Percentiles rank a stretch among this genome's conserved stretches.
Conservation (phyloP, 2,888 invertebrate species). For the Dione juno region DNA sequence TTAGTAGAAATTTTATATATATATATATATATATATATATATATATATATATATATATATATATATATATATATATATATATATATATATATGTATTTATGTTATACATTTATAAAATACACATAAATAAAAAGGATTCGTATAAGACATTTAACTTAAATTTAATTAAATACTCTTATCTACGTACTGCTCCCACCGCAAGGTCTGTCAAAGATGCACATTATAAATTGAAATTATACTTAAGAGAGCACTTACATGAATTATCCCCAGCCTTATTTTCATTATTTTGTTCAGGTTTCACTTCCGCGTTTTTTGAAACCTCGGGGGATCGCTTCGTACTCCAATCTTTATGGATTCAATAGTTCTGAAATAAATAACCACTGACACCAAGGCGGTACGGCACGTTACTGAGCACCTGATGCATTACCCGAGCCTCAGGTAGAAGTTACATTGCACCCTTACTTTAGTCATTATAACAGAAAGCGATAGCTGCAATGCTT, state of each 20-base stretch:
- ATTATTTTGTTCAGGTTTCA: constrained; percentile 28
- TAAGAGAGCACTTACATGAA: constrained; percentile 35
- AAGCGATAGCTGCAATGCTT: too few species aligned
- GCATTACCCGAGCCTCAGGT: constrained; percentile 58
- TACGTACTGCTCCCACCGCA: not conserved
- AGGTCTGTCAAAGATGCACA: not conserved
- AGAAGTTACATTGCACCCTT: constrained; percentile 77
- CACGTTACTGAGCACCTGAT: constrained; percentile 39
- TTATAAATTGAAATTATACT: not conserved
- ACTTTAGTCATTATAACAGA: constrained; percentile 67
- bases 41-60: too few species aligned
- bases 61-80: too few species aligned
- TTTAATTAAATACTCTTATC: not conserved
- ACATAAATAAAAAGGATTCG: not conserved
- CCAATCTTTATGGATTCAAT: constrained; percentile 59
- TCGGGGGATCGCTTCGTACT: constrained; percentile 45
- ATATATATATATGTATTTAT: too few species aligned
- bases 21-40: too few species aligned
- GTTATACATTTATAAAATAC: not conserved
- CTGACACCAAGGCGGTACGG: constrained; percentile 35
- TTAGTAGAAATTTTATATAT: not conserved
- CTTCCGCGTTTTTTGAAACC: constrained; percentile 40
- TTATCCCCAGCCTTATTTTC: constrained; percentile 24
- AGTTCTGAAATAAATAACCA: constrained; percentile 22
- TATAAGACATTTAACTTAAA: not conserved